Percentiles rank a stretch among this genome's conserved stretches.
Conservation (phyloP, 2,888 invertebrate species). For the Drosophila diplacantha region DNA sequence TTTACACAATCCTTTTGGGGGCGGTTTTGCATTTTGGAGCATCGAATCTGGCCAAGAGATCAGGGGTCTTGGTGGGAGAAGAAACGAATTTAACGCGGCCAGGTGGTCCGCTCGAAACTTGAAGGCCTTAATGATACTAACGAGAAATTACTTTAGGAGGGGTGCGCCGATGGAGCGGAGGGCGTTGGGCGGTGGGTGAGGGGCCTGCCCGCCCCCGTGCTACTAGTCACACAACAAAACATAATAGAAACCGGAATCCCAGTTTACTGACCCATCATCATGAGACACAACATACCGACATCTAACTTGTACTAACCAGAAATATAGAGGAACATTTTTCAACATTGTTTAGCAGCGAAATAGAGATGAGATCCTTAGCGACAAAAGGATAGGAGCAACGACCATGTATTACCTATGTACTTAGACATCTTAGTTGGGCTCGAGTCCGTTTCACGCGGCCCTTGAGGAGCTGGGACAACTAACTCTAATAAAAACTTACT, state of each 20-base stretch:
- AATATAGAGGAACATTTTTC: constrained; percentile 31
- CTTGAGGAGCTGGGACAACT: constrained; percentile 32
- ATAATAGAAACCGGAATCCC: constrained; percentile 45
- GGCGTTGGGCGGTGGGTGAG: constrained; percentile 30
- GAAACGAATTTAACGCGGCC: constrained; percentile 70
- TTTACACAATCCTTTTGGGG: constrained; percentile 40
- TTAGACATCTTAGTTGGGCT: constrained; percentile 44
- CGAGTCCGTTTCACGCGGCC: constrained; percentile 34
- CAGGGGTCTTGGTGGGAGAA: constrained; percentile 25
- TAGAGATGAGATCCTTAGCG: constrained; percentile 9
- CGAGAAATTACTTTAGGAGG: constrained; percentile 56
- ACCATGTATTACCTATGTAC: constrained; percentile 66
- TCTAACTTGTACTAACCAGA: constrained; percentile 48
- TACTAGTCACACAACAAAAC: constrained; percentile 56
- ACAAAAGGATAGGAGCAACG: constrained; percentile 36
- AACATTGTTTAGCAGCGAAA: constrained; percentile 39
- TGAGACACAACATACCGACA: constrained; percentile 46
- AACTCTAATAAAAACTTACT: constrained; percentile 33
- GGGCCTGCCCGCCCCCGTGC: constrained; percentile 42
- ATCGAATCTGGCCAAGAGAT: constrained; percentile 39
- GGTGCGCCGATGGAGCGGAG: constrained; percentile 31
- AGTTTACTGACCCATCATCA: constrained; percentile 27
- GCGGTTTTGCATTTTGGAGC: constrained; percentile 74
- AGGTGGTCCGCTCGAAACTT: constrained; percentile 63
- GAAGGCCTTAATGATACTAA: constrained; percentile 67